Base-by-base conservation (phyloP, 2,113 vertebrate species). In the Onychorhynchus coronatus region DNA sequence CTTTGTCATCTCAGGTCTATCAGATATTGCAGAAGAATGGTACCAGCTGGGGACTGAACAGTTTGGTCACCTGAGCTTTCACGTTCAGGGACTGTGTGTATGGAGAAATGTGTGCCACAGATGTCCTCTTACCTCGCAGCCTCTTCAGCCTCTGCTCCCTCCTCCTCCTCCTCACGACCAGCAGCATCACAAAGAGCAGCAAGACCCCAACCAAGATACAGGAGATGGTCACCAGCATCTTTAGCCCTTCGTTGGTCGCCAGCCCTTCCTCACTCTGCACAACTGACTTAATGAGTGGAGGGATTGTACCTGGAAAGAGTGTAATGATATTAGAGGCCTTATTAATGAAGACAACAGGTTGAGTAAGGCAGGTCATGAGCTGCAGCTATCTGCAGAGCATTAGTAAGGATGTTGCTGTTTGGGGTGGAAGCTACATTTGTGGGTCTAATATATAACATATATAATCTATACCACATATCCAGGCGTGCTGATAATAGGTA, bases 201-300 rank as follows among this genome's bases (percentile, higher is more conserved):
- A 99, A 97, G 58, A 98, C 98, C 12, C 99, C 99, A 73, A 99
- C 98, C 92, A 99, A 96, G 97, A 99, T 98, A 58, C 99, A 99
- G 91, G 99, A 99, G 96, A 99, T 98, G 95, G 99, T 99, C 97
- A 99, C 99, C 98, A 99, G 98, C 99, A 99, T 99, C 98, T 99
- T 99, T 67, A 99, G 98, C 30, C 99, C 99, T 71, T 99, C 98
- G 12, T 99, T 99, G 98, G 98, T 99, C 5, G 98, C 98, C 98
- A 99, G 98, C 92, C 99, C 99, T 94, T 99, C 99, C 65, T 99
- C 98, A 30, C 98, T 99, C 82, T 99, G 98, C 84, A 99, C 99
- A 61, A 99, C 99, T 12, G 98, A 99, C 85, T 99, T 99, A 95
- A 99, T 98, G 97, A 99, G 98, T 49, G 99, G 99, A 75, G 99